These are phyloP conservation scores for Potorous gilbertii DNA, from an alignment of 2,797 vertebrate species.

Conservation along the genomic window DNA sequence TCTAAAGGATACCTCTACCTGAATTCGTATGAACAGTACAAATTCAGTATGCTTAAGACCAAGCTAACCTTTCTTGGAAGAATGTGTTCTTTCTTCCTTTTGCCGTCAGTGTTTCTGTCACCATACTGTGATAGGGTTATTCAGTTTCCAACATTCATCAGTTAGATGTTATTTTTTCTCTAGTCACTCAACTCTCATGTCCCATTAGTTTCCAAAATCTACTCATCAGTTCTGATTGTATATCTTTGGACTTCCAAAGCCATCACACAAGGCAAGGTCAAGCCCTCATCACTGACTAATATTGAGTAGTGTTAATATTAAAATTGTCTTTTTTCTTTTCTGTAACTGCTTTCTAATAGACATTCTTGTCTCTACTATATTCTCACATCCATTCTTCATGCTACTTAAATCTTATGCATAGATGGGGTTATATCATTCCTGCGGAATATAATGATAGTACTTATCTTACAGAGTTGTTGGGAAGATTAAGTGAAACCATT, in stretches of 20 bases:
- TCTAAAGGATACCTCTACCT: background rate
- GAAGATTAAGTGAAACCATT: background rate
- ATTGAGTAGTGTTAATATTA: background rate
- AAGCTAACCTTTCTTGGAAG: background rate
- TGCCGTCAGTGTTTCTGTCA: background rate
- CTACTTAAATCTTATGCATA: background rate
- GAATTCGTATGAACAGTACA: background rate
- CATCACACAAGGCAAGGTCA: background rate
- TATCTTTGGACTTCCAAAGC: background rate
- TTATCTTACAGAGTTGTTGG: background rate
- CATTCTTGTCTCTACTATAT: background rate
- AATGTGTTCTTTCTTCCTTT: background rate
- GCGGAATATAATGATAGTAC: too few species aligned
- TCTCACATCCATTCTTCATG: background rate
- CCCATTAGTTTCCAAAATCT: background rate
- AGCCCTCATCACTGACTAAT: background rate
- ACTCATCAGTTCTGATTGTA: background rate
- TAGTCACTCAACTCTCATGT: background rate
- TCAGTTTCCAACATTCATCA: background rate
- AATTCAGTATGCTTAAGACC: background rate
- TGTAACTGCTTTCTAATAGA: background rate
- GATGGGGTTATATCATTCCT: too few species aligned
- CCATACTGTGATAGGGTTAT: background rate
- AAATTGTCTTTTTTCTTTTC: background rate
- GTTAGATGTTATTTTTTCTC: background rate